These are phyloP conservation scores for Eurytoma adleriae DNA, from an alignment of 2,888 invertebrate species.

Conservation along the genomic window DNA sequence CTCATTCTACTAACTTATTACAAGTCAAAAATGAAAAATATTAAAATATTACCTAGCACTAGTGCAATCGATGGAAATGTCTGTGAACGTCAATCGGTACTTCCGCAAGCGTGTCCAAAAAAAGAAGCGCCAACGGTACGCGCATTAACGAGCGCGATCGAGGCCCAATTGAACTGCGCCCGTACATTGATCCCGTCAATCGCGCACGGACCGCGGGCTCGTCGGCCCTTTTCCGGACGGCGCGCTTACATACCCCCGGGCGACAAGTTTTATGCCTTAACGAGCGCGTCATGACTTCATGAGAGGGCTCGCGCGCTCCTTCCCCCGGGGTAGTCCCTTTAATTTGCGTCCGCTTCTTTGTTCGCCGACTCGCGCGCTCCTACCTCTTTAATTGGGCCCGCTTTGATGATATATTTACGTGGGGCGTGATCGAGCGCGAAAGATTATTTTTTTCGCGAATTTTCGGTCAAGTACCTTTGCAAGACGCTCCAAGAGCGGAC, in stretches of 20 bases:
- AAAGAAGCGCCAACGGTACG: neutral
- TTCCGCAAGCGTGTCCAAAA: neutral
- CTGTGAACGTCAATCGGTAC: too few relatives aligned
- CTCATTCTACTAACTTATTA: too few relatives aligned
- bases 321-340: conserved; percentile 3
- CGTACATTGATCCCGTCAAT: conserved; percentile 43
- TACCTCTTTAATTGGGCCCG: conserved; percentile 26
- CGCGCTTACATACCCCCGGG: conserved; percentile 9
- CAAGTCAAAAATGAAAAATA: too few relatives aligned
- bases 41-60: too few relatives aligned
- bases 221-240: conserved; percentile 21
- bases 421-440: neutral
- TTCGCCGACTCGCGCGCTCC: neutral
- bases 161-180: conserved; percentile 20
- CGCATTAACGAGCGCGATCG: conserved; percentile 41
- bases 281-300: conserved; percentile 25
- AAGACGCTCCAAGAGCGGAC: too few relatives aligned
- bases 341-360: conserved; percentile 39
- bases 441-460: too few relatives aligned
- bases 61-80: too few relatives aligned
- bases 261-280: conserved; percentile 40
- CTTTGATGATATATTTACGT: neutral
- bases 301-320: neutral
- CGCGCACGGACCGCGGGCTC: neutral
- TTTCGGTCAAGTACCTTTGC: too few relatives aligned